A percentile compares a stretch with the other conserved stretches of the same genome.
These are phyloP conservation scores for Saxicola maurus DNA, from an alignment of 2,797 vertebrate species.

Conservation along the genomic window DNA sequence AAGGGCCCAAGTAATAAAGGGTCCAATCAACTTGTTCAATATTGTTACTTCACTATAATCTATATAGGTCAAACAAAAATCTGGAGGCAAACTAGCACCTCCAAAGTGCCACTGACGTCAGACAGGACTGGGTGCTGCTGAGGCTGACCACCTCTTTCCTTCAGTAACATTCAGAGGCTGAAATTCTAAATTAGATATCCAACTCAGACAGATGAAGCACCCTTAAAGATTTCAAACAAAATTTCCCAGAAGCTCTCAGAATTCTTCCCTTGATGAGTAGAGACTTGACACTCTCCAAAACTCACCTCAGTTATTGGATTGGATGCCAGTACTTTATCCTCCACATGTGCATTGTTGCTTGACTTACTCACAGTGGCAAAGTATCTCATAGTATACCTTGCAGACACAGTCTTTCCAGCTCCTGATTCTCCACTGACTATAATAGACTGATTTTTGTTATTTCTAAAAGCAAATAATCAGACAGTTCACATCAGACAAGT, in stretches of 20 bases:
- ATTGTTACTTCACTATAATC: not conserved
- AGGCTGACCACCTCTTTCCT: not conserved
- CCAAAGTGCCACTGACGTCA: not conserved
- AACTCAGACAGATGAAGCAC: not conserved
- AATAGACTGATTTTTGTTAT: constrained; percentile 93
- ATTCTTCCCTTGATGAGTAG: not conserved
- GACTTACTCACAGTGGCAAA: constrained; percentile 96
- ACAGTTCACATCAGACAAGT: not conserved
- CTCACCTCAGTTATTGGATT: constrained; percentile 94
- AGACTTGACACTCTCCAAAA: not conserved
- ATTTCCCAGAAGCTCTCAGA: not conserved
- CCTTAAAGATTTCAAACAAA: not conserved
- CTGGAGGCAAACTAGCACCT: not conserved
- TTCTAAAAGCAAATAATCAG: constrained; percentile 72
- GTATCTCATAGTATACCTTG: constrained; percentile 94
- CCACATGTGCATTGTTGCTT: constrained; percentile 83
- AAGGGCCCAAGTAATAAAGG: not conserved
- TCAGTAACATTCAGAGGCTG: not conserved
- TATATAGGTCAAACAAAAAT: not conserved
- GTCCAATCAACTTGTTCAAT: not conserved
- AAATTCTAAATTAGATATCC: not conserved
- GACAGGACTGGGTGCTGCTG: not conserved
- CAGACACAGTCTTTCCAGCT: constrained; percentile 96
- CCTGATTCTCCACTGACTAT: constrained; percentile 98
- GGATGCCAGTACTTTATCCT: constrained; percentile 94